These are phyloP conservation scores for Drosophila formosana DNA, from an alignment of 2,888 invertebrate species.

Conservation along the genomic window DNA sequence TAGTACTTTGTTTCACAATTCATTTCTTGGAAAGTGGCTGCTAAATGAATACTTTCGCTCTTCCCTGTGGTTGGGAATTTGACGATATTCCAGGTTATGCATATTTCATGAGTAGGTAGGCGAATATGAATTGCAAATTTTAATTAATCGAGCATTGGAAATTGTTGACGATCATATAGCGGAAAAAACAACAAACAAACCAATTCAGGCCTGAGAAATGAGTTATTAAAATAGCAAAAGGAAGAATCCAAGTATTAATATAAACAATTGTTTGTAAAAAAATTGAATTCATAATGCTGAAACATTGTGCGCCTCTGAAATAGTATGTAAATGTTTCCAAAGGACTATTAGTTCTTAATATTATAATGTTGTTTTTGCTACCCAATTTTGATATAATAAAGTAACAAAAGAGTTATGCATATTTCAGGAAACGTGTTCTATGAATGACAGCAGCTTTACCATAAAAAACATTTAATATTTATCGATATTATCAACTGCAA, in stretches of 20 bases:
- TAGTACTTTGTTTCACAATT: conserved; percentile 2
- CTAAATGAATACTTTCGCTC: neutral
- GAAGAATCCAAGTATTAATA: neutral
- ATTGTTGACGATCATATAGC: neutral
- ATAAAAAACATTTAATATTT: too few relatives aligned
- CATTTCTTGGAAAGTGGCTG: neutral
- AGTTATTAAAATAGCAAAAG: neutral
- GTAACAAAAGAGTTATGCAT: too few relatives aligned
- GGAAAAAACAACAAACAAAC: neutral
- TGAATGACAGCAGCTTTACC: too few relatives aligned
- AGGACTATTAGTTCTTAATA: neutral
- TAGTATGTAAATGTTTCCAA: neutral
- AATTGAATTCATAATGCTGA: neutral
- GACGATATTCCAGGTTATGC: neutral
- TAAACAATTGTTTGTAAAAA: neutral
- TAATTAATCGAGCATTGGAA: neutral
- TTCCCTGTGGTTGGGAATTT: neutral
- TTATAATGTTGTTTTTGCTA: neutral
- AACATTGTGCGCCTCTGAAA: neutral
- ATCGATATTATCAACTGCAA: too few relatives aligned
- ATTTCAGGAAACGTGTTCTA: too few relatives aligned
- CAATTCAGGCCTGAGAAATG: neutral
- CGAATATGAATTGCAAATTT: conserved; percentile 7
- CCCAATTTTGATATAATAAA: too few relatives aligned
- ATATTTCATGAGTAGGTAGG: neutral